Percentiles rank a stretch among this genome's conserved stretches.
These are phyloP conservation scores for Nasonia giraulti DNA, from an alignment of 1,140 invertebrate species.

Conservation along the genomic window DNA sequence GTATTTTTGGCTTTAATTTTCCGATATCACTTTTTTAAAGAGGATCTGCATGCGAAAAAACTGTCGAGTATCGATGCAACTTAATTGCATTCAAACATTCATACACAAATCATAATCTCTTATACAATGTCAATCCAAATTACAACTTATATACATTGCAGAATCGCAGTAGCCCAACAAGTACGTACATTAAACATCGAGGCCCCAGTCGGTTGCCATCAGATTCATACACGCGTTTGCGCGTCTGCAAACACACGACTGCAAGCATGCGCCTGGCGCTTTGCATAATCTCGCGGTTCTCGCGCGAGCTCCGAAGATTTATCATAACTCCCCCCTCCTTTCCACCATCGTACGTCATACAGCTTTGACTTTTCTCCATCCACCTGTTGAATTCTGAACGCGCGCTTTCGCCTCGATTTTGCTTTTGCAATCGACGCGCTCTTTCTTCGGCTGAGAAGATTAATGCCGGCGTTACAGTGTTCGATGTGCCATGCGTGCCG, in stretches of 20 bases:
- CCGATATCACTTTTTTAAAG: too few relatives aligned
- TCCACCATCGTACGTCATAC: background rate
- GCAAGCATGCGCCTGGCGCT: background rate
- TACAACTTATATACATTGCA: background rate
- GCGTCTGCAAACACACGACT: background rate
- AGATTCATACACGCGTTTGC: background rate
- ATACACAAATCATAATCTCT: too few relatives aligned
- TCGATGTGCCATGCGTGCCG: background rate
- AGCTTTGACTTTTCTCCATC: background rate
- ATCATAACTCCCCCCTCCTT: slow-evolving; percentile 13
- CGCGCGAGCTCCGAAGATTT: slow-evolving; percentile 26
- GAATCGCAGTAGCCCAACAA: background rate
- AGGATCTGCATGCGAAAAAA: too few relatives aligned
- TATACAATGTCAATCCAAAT: background rate
- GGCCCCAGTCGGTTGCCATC: background rate
- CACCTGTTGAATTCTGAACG: slow-evolving; percentile 22
- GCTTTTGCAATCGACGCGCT: background rate
- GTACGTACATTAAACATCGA: background rate
- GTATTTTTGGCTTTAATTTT: too few relatives aligned
- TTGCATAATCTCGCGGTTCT: slow-evolving; percentile 25
- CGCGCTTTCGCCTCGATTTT: background rate
- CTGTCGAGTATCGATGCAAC: too few relatives aligned
- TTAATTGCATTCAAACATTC: too few relatives aligned
- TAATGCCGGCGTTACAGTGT: background rate
- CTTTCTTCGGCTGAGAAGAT: background rate